Percentiles rank a stretch among this genome's conserved stretches.
Conservation (phyloP, 2,888 invertebrate genomes). For the Cataglyphis albicans region DNA sequence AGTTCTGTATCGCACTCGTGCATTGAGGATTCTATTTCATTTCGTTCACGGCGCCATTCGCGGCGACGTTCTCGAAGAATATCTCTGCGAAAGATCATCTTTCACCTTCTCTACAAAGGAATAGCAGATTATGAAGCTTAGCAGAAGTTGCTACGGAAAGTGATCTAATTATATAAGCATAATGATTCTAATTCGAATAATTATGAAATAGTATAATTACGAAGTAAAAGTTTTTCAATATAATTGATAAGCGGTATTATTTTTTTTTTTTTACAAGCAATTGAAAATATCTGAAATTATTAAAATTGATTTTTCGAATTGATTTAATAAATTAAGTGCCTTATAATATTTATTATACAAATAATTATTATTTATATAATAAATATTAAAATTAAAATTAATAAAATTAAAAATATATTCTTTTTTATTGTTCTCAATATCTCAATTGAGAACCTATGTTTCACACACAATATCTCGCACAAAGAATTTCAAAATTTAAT, state of each 20-base stretch:
- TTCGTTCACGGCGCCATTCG: neutral
- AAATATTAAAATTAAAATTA: neutral
- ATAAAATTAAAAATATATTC: neutral
- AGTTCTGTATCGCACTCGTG: constrained; percentile 1
- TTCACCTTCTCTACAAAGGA: neutral
- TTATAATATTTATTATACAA: no score
- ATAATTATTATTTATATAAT: no score
- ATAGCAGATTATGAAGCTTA: neutral
- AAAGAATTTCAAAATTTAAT: neutral
- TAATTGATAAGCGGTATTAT: neutral
- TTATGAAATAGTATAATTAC: neutral
- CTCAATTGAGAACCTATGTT: neutral
- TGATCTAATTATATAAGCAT: neutral
- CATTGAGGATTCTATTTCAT: constrained; percentile 22
- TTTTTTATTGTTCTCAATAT: neutral
- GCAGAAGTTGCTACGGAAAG: neutral
- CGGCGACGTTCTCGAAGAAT: neutral
- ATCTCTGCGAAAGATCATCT: neutral
- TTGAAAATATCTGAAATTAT: neutral
- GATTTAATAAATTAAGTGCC: neutral
- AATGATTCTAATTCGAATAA: neutral
- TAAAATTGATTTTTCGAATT: neutral
- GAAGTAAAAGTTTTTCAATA: neutral
- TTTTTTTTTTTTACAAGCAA: neutral
- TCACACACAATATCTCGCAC: neutral